These are phyloP conservation scores for Ceratina calcarata DNA, from an alignment of 1,140 invertebrate species.

Conservation along the genomic window DNA sequence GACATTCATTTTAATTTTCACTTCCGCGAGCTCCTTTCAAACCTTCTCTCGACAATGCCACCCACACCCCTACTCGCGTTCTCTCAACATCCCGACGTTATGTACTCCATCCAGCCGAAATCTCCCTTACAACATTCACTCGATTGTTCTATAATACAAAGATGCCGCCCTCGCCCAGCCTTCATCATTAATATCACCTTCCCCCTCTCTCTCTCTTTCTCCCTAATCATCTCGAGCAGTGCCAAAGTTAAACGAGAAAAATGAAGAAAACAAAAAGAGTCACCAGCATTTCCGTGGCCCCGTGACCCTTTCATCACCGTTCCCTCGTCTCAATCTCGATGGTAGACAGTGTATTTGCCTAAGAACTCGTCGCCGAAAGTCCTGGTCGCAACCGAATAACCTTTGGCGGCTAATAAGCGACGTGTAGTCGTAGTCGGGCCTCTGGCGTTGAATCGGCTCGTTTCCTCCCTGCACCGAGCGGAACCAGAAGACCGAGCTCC, in stretches of 20 bases:
- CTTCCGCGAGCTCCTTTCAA: slow-evolving; percentile 19
- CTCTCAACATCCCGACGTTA: not conserved
- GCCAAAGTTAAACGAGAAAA: no score
- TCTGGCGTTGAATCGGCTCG: slow-evolving; percentile 40
- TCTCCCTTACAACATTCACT: slow-evolving; percentile 2
- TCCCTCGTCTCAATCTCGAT: not conserved
- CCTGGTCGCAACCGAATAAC: no score
- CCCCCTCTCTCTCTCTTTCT: no score
- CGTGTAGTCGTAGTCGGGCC: not conserved
- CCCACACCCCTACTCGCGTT: not conserved
- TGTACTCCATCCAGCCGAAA: not conserved
- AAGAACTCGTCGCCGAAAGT: not conserved
- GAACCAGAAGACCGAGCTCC: not conserved
- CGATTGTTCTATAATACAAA: slow-evolving; percentile 12
- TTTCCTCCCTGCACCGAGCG: slow-evolving; percentile 16
- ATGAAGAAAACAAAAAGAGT: no score
- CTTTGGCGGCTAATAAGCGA: slow-evolving; percentile 13
- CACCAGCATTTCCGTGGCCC: not conserved
- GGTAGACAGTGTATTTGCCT: not conserved
- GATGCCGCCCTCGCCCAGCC: not conserved
- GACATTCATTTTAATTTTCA: slow-evolving; percentile 25
- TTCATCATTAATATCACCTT: not conserved
- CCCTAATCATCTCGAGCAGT: no score
- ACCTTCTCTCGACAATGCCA: not conserved
- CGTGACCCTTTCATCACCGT: slow-evolving; percentile 24